Conservation (phyloP, 2,113 vertebrate species). For the Gasterosteus aculeatus region DNA sequence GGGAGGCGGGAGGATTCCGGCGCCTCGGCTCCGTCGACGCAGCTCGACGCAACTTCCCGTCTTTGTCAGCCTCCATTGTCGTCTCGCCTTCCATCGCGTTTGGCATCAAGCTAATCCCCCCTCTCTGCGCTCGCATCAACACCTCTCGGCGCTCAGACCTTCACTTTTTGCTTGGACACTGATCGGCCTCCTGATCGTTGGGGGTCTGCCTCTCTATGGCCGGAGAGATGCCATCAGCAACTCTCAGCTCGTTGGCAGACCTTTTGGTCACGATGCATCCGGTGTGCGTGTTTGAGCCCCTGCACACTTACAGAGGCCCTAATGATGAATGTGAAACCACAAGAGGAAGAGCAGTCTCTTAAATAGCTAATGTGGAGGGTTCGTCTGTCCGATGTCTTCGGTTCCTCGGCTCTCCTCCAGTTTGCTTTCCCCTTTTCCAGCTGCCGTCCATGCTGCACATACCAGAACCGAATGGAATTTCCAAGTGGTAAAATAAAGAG, state of each 20-base stretch:
- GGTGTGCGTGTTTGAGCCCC: not conserved
- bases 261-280: too few species aligned
- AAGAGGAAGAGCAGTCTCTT: not conserved
- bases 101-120: slow-evolving; percentile 50
- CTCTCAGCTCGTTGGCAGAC: not conserved
- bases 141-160: not conserved
- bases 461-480: not conserved
- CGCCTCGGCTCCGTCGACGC: slow-evolving; percentile 23
- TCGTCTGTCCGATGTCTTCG: slow-evolving; percentile 35
- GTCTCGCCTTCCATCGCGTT: slow-evolving; percentile 50
- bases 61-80: slow-evolving; percentile 73
- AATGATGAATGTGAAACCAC: not conserved
- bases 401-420: slow-evolving; percentile 12
- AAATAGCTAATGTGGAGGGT: slow-evolving; percentile 22
- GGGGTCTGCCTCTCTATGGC: not conserved
- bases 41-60: slow-evolving; percentile 67
- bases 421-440: slow-evolving; percentile 37
- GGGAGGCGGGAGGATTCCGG: slow-evolving; percentile 65
- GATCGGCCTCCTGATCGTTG: too few species aligned
- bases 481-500: not conserved
- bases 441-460: slow-evolving; percentile 2
- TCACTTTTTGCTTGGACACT: not conserved
- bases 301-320: not conserved
- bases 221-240: not conserved
- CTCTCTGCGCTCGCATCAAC: slow-evolving; percentile 29